Conservation (phyloP, 2,888 invertebrate genomes). For the Pristionchus entomophagus region DNA sequence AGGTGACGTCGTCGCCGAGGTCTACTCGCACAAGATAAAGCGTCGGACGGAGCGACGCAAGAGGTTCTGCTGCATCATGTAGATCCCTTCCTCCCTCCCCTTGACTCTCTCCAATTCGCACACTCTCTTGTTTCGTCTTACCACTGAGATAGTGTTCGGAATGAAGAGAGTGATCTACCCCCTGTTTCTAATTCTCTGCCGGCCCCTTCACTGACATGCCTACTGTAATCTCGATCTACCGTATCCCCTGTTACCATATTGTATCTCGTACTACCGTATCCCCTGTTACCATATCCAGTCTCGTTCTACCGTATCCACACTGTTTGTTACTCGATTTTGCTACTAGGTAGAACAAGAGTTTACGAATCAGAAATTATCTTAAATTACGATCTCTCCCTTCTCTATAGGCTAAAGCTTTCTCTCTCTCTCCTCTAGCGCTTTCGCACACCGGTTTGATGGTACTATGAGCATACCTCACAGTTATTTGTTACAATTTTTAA, state of each 20-base stretch:
- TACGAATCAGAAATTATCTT: not conserved
- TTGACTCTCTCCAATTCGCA: not conserved
- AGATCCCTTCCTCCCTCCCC: not conserved
- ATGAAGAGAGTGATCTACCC: too few relatives aligned
- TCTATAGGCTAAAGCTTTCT: too few relatives aligned
- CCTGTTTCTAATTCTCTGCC: not conserved
- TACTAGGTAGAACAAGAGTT: too few relatives aligned
- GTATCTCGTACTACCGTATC: not conserved
- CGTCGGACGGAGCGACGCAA: conserved; percentile 40
- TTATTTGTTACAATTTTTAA: too few relatives aligned
- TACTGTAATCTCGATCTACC: not conserved
- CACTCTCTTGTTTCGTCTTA: not conserved
- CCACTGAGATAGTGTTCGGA: too few relatives aligned
- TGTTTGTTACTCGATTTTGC: not conserved
- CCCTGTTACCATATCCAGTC: not conserved
- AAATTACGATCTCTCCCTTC: too few relatives aligned
- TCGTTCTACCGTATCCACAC: not conserved
- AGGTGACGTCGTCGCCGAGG: conserved; percentile 66
- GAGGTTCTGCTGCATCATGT: conserved; percentile 52
- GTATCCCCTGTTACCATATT: not conserved
- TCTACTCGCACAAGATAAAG: conserved; percentile 61
- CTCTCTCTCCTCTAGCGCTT: too few relatives aligned
- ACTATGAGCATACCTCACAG: too few relatives aligned
- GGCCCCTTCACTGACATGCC: too few relatives aligned
- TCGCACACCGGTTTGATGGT: too few relatives aligned